Evolutionary conservation across 2,888 invertebrate genomes (phyloP).

Genomic region (Abrostola triplasia): DNA sequence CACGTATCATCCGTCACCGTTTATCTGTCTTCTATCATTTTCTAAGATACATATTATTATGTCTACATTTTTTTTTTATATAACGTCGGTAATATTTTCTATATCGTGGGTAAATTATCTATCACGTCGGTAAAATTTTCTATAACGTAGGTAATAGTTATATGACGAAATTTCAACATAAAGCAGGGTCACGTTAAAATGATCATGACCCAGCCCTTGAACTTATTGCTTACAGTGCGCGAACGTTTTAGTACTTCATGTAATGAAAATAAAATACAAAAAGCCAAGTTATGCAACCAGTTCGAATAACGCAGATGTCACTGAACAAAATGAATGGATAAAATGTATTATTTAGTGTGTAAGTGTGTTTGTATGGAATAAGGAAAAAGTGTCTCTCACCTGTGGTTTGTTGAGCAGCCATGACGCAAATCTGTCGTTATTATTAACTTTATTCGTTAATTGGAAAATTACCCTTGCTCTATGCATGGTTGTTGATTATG

Average conservation of each 20-base stretch:
- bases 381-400: conserved; percentile 69
- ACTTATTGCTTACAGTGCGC: conserved; percentile 41
- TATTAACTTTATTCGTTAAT: conserved; percentile 89
- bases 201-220: conserved; percentile 45
- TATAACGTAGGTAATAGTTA: neutral
- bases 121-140: too few relatives aligned
- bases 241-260: conserved; percentile 10
- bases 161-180: neutral
- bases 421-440: conserved; percentile 92
- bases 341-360: neutral
- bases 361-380: conserved; percentile 1
- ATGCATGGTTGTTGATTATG: conserved; percentile 89
- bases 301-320: neutral
- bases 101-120: too few relatives aligned
- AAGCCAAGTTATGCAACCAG: neutral
- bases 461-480: conserved; percentile 93
- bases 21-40: conserved; percentile 13
- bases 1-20: conserved; percentile 10
- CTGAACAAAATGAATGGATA: neutral
- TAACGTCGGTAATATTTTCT: neutral
- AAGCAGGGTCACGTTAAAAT: conserved; percentile 16
- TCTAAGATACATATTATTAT: conserved; percentile 10
- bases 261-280: neutral
- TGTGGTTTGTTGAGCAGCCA: conserved; percentile 92
- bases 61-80: conserved; percentile 1